phyloP scores from a whole-genome alignment of 2,888 invertebrate genomes.

The Heliothis peltigera region DNA sequence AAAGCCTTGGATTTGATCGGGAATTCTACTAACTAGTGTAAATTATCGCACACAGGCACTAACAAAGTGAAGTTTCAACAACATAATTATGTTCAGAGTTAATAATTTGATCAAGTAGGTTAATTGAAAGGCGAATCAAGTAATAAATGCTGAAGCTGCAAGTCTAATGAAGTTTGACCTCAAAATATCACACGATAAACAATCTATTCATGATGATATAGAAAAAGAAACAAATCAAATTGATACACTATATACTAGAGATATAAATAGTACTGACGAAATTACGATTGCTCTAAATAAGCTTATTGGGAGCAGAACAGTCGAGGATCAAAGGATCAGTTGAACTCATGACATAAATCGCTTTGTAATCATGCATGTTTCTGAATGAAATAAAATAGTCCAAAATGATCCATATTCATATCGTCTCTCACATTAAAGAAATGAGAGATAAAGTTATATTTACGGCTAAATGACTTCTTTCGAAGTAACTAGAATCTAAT shows the following conservation, averaged over 20 bases:
- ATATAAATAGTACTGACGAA: background rate
- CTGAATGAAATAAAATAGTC: slow-evolving; percentile 25
- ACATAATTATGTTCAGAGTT: slow-evolving; percentile 36
- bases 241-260: background rate
- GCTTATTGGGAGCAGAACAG: background rate
- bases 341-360: slow-evolving; percentile 13
- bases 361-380: slow-evolving; percentile 34
- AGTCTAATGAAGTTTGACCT: background rate
- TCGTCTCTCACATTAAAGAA: background rate
- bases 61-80: slow-evolving; percentile 39
- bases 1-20: slow-evolving; percentile 37
- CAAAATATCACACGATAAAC: background rate
- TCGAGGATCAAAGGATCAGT: background rate
- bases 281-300: background rate
- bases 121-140: slow-evolving; percentile 18
- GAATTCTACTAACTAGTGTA: slow-evolving; percentile 47
- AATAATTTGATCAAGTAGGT: slow-evolving; percentile 27
- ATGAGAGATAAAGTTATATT: background rate
- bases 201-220: background rate
- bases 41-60: slow-evolving; percentile 44
- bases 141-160: background rate
- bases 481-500: background rate
- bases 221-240: background rate
- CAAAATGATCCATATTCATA: background rate
- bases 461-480: background rate